Evolutionary conservation across 2,797 vertebrate genomes (phyloP).

Genomic region (Danio kyathit): DNA sequence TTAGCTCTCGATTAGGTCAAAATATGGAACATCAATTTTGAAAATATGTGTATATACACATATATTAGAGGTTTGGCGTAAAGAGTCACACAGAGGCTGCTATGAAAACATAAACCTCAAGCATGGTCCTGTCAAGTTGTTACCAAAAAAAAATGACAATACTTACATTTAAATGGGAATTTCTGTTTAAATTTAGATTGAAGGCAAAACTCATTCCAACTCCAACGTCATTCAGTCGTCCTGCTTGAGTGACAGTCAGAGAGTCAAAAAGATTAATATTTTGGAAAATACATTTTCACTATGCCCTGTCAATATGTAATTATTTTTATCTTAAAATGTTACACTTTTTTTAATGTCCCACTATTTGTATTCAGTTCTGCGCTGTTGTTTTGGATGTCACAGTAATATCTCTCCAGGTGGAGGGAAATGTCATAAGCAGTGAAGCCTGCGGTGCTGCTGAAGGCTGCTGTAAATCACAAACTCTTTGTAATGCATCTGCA

Average conservation of each 20-base stretch:
- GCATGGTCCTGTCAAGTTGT: background rate
- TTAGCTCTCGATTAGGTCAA: constrained; percentile 29
- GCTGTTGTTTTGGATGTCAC: constrained; percentile 64
- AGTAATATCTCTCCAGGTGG: constrained; percentile 67
- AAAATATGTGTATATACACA: background rate
- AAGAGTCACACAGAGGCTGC: background rate
- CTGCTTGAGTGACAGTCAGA: background rate
- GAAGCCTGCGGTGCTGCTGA: constrained; percentile 63
- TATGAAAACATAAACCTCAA: background rate
- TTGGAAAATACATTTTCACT: background rate
- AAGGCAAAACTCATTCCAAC: background rate
- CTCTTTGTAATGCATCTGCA: constrained; percentile 66
- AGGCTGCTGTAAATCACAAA: constrained; percentile 69
- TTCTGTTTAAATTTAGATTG: constrained; percentile 22
- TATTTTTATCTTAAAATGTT: background rate
- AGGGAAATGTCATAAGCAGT: constrained; percentile 57
- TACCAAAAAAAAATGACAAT: constrained; percentile 18
- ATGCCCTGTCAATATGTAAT: background rate
- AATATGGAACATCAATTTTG: constrained; percentile 24
- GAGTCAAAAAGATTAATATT: background rate
- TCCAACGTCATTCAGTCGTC: background rate
- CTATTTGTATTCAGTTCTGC: constrained; percentile 64
- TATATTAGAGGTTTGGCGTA: constrained; percentile 14
- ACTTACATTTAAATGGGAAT: constrained; percentile 1
- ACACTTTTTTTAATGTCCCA: constrained; percentile 45